Conservation (phyloP, 2,113 vertebrate genomes). For the Oncorhynchus gorbuscha region DNA sequence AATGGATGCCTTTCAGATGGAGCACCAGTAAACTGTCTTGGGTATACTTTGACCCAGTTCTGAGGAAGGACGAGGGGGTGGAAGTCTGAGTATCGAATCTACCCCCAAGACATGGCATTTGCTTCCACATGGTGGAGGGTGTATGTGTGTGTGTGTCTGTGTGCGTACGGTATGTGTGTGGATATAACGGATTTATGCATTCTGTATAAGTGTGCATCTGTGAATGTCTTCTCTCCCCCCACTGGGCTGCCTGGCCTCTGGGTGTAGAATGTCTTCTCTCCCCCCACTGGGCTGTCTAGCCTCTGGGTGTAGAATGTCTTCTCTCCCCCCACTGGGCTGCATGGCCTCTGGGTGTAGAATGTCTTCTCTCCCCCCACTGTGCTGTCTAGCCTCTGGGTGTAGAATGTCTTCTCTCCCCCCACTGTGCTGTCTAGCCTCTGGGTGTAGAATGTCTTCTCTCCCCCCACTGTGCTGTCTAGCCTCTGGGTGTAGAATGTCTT, state of each 20-base stretch:
- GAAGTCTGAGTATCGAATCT: neutral
- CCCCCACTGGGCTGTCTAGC: no score
- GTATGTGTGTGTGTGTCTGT: no score
- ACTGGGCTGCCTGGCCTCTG: neutral
- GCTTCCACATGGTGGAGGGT: no score
- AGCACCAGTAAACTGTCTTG: neutral
- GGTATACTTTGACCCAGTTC: neutral
- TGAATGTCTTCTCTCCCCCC: neutral
- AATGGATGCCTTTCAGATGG: conserved; percentile 2
- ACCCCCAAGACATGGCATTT: no score
- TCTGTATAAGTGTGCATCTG: neutral
- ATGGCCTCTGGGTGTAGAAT: no score
- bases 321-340: no score
- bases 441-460: neutral
- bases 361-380: neutral
- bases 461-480: no score
- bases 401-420: neutral
- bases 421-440: neutral
- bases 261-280: neutral
- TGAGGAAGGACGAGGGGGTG: no score
- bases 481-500: neutral
- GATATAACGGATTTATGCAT: no score
- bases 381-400: neutral
- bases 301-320: neutral
- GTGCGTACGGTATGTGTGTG: no score